phyloP scores from a whole-genome alignment of 2,797 vertebrate genomes.

The Pseudomugil gertrudae region DNA sequence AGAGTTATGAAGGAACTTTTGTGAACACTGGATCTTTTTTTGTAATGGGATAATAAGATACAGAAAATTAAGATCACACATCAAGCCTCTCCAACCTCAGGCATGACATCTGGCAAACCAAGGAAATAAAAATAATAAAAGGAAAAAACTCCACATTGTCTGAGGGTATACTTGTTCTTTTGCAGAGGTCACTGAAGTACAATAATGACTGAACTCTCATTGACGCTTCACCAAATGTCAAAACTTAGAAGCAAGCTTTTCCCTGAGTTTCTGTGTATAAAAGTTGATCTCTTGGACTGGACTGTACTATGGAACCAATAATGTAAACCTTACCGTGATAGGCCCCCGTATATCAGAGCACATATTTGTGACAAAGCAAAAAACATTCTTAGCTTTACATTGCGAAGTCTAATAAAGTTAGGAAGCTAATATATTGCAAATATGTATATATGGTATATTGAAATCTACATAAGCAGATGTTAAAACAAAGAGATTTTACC shows the following conservation, averaged over 20 bases:
- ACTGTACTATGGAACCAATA: not conserved
- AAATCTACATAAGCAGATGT: too few relatives aligned
- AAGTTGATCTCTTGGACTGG: slow-evolving; percentile 12
- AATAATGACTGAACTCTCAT: slow-evolving; percentile 37
- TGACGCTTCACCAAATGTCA: slow-evolving; percentile 44
- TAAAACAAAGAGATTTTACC: too few relatives aligned
- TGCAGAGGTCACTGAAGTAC: slow-evolving; percentile 32
- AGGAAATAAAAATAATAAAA: slow-evolving; percentile 29
- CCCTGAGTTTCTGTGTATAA: slow-evolving; percentile 1
- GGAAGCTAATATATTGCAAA: too few relatives aligned
- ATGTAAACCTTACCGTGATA: too few relatives aligned
- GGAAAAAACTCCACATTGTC: slow-evolving; percentile 2
- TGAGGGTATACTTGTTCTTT: slow-evolving; percentile 42
- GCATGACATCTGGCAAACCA: slow-evolving; percentile 68
- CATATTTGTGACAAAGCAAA: too few relatives aligned
- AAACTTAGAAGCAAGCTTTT: slow-evolving; percentile 1
- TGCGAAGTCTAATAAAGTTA: too few relatives aligned
- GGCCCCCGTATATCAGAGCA: too few relatives aligned
- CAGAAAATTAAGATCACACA: slow-evolving; percentile 32
- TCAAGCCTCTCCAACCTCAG: slow-evolving; percentile 51
- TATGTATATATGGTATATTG: too few relatives aligned
- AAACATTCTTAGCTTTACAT: too few relatives aligned
- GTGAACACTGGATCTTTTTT: slow-evolving; percentile 24
- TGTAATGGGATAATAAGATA: not conserved
- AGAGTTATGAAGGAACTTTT: slow-evolving; percentile 41